Evolutionary conservation across 2,113 vertebrate genomes (phyloP), one percentile per base, ranked within the genome.

Genomic region (Pycnonotus jocosus): DNA sequence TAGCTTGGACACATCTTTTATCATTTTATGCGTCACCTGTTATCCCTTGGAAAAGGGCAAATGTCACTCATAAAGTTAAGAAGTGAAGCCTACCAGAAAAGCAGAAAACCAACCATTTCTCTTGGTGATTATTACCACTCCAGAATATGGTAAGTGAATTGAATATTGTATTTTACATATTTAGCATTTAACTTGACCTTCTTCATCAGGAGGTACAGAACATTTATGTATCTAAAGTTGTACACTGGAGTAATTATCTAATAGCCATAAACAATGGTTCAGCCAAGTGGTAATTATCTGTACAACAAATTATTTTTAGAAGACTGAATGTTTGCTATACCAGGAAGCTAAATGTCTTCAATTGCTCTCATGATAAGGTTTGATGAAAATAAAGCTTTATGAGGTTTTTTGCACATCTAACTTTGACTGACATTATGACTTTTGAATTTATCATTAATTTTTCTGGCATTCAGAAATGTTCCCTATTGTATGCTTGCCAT

Each of bases 301-400:
- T 47, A 79, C 19, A 93, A 70, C 45, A 95, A 93, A 91, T 84
- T 92, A 80, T 64, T 92, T 95, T 95, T 88, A 68, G 58, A 61
- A 70, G 80, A 57, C 66, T 68, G 57, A 62, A 70, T 90, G 15
- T 72, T 93, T 11, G 0, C 40, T 88, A 8, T 30, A 56, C 18
- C 62, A 81, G 84, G 42, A 70, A 86, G 53, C 48, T 74, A 80
- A 94, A 95, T 71, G 19, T 74, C 64, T 81, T 93, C 81, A 86
- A 60, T 88, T 86, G 91, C 61, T 22, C n/a, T 88, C 54, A 69
- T 3, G 1, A 20, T 53, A 92, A 37, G 9, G 45, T 87, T 90
- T 74, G 90, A 95, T 28, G 13, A 69, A 90, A 86, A 82, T 51
- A 28, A 78, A 38, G 3, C 31, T 93, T 86, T 92, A 81, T 62